These are phyloP conservation scores for Tipula lateralis DNA, from an alignment of 2,888 invertebrate species.

Conservation along the genomic window DNA sequence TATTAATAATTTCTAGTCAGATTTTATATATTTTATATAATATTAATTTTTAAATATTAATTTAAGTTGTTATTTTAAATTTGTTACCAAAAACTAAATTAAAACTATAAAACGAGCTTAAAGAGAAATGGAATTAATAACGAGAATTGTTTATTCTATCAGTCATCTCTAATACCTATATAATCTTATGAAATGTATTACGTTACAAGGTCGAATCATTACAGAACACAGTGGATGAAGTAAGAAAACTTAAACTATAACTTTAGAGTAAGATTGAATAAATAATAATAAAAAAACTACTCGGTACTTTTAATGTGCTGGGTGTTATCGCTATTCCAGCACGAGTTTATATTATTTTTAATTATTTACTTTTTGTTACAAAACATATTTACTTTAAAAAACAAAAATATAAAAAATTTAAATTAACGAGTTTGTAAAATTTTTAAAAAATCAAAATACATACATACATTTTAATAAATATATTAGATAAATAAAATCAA, in stretches of 20 bases:
- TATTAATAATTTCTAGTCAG: slow-evolving; percentile 11
- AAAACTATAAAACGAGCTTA: not conserved
- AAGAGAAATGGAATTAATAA: not conserved
- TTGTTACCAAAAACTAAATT: not conserved
- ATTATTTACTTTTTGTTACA: not conserved
- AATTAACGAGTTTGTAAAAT: not conserved
- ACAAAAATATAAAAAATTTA: not conserved
- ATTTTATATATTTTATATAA: not conserved
- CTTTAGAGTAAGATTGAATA: not conserved
- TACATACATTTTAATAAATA: not conserved
- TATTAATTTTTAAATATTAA: not conserved
- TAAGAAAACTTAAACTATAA: not conserved
- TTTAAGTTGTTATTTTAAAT: not conserved
- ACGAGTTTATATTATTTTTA: not conserved
- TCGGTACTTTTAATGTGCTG: not conserved
- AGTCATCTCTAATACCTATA: not conserved
- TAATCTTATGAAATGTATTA: not conserved
- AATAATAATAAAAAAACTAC: not conserved
- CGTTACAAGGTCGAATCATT: not conserved
- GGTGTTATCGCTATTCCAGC: not conserved
- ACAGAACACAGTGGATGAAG: not conserved
- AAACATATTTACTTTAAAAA: not conserved
- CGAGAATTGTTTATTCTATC: not conserved
- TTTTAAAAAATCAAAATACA: not conserved
- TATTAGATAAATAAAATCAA: not conserved